phyloP scores from a whole-genome alignment of 2,113 vertebrate genomes.

The Neopipo cinnamomea region DNA sequence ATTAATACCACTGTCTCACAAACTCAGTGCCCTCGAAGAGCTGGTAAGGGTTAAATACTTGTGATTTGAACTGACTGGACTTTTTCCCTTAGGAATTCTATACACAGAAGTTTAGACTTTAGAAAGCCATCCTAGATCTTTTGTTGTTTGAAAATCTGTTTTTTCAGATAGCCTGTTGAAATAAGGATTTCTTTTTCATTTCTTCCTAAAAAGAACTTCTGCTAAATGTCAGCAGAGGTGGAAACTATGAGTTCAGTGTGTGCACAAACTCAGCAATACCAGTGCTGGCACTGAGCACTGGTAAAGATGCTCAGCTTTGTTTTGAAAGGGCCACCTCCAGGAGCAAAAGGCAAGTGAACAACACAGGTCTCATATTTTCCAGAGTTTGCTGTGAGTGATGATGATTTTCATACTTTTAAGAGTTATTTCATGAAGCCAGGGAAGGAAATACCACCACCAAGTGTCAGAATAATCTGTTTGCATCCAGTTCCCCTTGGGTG shows the following conservation, averaged over 20 bases:
- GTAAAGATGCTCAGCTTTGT: neutral
- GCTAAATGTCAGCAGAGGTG: neutral
- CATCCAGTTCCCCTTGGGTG: neutral
- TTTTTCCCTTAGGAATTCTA: neutral
- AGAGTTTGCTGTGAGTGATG: neutral
- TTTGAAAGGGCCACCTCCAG: constrained; percentile 40
- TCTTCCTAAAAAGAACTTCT: neutral
- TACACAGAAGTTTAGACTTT: neutral
- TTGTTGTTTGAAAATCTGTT: neutral
- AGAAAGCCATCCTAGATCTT: neutral
- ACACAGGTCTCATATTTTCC: constrained; percentile 7
- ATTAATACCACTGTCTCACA: neutral
- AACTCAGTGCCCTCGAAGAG: neutral
- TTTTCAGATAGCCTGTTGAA: neutral
- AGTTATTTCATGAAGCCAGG: neutral
- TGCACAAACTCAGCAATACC: neutral
- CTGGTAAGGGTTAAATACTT: neutral
- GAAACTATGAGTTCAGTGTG: neutral
- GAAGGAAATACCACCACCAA: neutral
- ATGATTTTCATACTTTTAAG: neutral
- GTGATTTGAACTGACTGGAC: neutral
- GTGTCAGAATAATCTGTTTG: neutral
- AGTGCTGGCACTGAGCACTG: neutral
- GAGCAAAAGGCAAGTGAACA: neutral
- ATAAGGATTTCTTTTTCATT: neutral